Base-by-base conservation (phyloP, 2,888 invertebrate species). In the Teleogryllus oceanicus region DNA sequence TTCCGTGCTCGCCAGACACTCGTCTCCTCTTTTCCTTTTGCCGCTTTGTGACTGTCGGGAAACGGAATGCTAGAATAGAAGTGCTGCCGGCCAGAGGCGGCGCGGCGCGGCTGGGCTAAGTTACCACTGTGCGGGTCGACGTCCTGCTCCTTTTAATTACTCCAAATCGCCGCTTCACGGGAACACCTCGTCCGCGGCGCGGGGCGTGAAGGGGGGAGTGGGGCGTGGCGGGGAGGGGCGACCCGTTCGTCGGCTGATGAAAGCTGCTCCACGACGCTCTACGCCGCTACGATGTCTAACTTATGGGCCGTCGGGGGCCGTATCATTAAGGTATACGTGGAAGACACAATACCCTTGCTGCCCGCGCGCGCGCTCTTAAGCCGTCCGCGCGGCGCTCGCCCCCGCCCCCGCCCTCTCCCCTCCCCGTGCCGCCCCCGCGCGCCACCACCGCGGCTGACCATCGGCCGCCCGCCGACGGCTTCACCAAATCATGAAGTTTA, bases 311-410 rank as follows among this genome's bases (percentile, higher is more conserved):
- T 62, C 62, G 62, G 62, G 62, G n/a, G 62, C 62, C n/a, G 62
- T 62, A 62, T 62, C 62, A 62, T 62, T 62, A 62, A 62, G 62
- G 62, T n/a, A 62, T 62, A 62, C 62, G n/a, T 62, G n/a, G 62
- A 62, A 62, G 62, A 62, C 62, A 62, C 62, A 62, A 62, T 62
- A 37, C 37, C 37, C 37, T 37, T 5, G 37, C 37, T 37, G 37
- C 37, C 37, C 37, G 37, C 37, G 37, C 37, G 37, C 37, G 37
- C 37, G 37, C 37, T 37, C 37, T 8, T 37, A 37, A 37, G 37
- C 37, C 37, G 37, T 37, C 37, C 37, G 62, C 62, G 10, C n/a
- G 16, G 62, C 62, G 16, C 62, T 62, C 16, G 16, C 62, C 13
- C 16, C n/a, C 62, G 62, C 62, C 62, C 10, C 8, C 62, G 3